Evolutionary conservation across 1,140 invertebrate genomes (phyloP), one percentile per base, ranked within the genome.

Genomic region (Kradibia gibbosae): DNA sequence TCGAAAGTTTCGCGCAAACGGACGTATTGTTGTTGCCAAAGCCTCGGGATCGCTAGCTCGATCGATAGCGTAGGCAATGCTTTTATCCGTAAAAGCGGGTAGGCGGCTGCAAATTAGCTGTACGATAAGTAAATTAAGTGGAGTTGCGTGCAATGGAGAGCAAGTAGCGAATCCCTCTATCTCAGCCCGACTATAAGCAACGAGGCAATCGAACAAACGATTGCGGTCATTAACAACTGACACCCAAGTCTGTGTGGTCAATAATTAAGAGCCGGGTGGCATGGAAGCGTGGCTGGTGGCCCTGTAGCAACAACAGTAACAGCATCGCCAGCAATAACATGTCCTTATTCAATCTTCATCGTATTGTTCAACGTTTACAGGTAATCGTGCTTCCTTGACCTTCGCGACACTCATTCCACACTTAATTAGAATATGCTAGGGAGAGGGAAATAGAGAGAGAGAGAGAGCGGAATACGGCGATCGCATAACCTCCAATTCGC

Each of bases 381-480:
- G 80, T 81, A 76, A 45, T 36, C 7, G 31, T 25, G 25, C 13
- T 39, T 17, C 79, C 79, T 74, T 74, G 79, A 80, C 71, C 79
- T 80, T 74, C 70, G 34, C 36, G 20, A 8, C 13, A n/a, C n/a
- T n/a, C n/a, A n/a, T n/a, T n/a, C n/a, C n/a, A n/a, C n/a, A n/a
- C n/a, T n/a, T n/a, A n/a, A n/a, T n/a, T n/a, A n/a, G n/a, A n/a
- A n/a, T n/a, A n/a, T n/a, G 57, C 57, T 25, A 34, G 62, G 5
- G 15, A 20, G 34, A 42, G 15, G 7, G 65, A 70, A n/a, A 45
- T 0, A 42, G 22, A 70, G 62, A 39, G 62, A 65, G 62, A 67
- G 20, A 39, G 34, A 39, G 34, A 67, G 34, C 3, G 62, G 0
- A 36, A 22, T 1, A 17, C 13, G 10, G 7, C 75, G 57, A 28